Evolutionary conservation across 2,888 invertebrate species (phyloP).

Genomic region (Galerucella nymphaeae): DNA sequence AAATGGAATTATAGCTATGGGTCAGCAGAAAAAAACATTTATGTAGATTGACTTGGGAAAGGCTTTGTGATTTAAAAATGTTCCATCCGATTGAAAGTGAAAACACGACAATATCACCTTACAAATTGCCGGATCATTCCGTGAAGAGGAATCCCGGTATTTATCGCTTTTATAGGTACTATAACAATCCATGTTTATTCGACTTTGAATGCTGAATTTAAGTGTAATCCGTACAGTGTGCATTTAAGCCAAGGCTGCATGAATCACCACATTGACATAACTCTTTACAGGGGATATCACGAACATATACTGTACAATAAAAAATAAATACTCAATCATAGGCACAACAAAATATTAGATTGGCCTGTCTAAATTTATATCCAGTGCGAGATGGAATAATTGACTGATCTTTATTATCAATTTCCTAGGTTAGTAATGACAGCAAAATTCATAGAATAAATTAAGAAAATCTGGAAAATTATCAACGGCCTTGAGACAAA

Average conservation of each 20-base stretch:
- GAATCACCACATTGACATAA: conserved; percentile 25
- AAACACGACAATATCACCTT: conserved; percentile 29
- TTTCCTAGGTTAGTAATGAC: no score
- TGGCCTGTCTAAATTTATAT: no score
- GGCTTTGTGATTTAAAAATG: not conserved
- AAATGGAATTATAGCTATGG: no score
- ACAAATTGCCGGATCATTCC: conserved; percentile 27
- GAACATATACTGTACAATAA: no score
- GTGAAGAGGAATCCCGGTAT: conserved; percentile 22
- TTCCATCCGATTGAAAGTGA: conserved; percentile 25
- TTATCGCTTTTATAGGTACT: conserved; percentile 21
- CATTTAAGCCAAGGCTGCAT: conserved; percentile 25
- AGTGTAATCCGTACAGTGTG: conserved; percentile 24
- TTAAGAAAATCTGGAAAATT: no score
- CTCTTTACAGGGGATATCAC: conserved; percentile 5
- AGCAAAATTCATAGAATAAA: no score
- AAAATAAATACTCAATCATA: no score
- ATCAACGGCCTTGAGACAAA: no score
- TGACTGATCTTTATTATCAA: no score
- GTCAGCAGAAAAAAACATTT: not conserved
- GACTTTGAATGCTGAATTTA: conserved; percentile 23
- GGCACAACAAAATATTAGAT: no score
- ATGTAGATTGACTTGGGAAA: not conserved
- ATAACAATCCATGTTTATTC: conserved; percentile 29
- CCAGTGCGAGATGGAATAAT: no score